A percentile compares a stretch with the other conserved stretches of the same genome.
Evolutionary conservation across 2,888 invertebrate species (phyloP).

Genomic region (Cybosia mesomella): DNA sequence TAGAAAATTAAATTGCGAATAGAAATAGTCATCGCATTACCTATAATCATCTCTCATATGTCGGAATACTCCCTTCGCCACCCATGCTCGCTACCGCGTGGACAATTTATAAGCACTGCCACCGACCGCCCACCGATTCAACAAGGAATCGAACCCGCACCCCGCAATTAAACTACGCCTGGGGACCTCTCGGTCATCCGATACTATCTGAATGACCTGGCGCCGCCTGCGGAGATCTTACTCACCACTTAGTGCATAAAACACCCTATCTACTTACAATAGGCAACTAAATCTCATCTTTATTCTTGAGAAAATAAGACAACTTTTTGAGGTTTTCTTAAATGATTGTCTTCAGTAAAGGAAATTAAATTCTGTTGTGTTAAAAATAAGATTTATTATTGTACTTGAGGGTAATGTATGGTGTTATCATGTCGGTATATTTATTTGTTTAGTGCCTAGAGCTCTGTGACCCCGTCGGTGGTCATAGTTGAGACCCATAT

Average conservation of each 20-base stretch:
- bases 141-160: constrained; percentile 69
- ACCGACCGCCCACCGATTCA: constrained; percentile 76
- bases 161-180: constrained; percentile 80
- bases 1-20: constrained; percentile 32
- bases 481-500: constrained; percentile 65
- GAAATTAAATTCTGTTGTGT: constrained; percentile 12
- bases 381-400: constrained; percentile 13
- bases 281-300: constrained; percentile 22
- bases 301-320: not conserved
- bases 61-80: constrained; percentile 59
- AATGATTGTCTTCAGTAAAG: rapidly evolving
- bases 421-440: constrained; percentile 44
- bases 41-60: constrained; percentile 33
- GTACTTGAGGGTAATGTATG: not conserved
- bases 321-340: constrained; percentile 20
- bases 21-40: constrained; percentile 32
- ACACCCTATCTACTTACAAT: constrained; percentile 31
- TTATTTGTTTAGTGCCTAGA: constrained; percentile 58
- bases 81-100: constrained; percentile 72
- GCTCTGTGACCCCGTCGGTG: constrained; percentile 65
- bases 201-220: constrained; percentile 74
- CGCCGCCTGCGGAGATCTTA: constrained; percentile 69
- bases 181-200: constrained; percentile 74
- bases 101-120: constrained; percentile 74
- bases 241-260: constrained; percentile 36